A percentile compares a stretch with the other conserved stretches of the same genome.
These are phyloP conservation scores for Rallus crepitans DNA, from an alignment of 2,797 vertebrate species.

Conservation along the genomic window DNA sequence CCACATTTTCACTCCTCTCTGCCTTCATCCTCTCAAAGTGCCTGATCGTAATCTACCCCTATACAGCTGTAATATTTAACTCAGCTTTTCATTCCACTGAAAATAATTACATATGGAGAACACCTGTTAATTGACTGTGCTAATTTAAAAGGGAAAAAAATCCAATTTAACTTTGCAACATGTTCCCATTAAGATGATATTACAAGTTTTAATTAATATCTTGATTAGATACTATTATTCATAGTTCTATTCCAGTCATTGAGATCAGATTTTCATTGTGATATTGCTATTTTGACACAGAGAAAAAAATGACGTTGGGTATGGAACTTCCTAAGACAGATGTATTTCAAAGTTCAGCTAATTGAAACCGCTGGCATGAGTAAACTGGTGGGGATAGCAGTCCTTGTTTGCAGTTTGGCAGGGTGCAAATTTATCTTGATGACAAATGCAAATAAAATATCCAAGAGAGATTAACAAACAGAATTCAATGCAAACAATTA, in stretches of 20 bases:
- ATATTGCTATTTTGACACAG: slow-evolving; percentile 8
- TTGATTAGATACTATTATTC: slow-evolving; percentile 71
- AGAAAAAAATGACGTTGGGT: not conserved
- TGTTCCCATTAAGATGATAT: slow-evolving; percentile 67
- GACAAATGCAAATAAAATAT: slow-evolving; percentile 30
- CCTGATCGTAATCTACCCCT: not conserved
- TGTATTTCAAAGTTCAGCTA: slow-evolving; percentile 5
- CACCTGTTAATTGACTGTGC: slow-evolving; percentile 59
- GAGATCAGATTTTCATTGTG: slow-evolving; percentile 5
- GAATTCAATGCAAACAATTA: slow-evolving; percentile 35
- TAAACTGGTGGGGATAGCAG: not conserved
- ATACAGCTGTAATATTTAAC: not conserved
- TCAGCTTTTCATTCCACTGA: slow-evolving; percentile 26
- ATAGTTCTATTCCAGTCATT: not conserved
- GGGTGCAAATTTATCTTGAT: slow-evolving; percentile 28
- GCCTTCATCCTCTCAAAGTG: not conserved
- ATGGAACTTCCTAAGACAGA: not conserved
- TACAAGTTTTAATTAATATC: slow-evolving; percentile 76
- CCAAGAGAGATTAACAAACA: slow-evolving; percentile 36
- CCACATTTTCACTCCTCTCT: slow-evolving; percentile 9
- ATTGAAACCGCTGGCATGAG: slow-evolving; percentile 14
- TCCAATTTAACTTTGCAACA: slow-evolving; percentile 51
- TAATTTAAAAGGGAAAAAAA: slow-evolving; percentile 53
- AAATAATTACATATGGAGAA: slow-evolving; percentile 63
- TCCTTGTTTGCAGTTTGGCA: slow-evolving; percentile 28